Conservation (phyloP, 2,888 invertebrate genomes). For the Macrosiphum euphorbiae region DNA sequence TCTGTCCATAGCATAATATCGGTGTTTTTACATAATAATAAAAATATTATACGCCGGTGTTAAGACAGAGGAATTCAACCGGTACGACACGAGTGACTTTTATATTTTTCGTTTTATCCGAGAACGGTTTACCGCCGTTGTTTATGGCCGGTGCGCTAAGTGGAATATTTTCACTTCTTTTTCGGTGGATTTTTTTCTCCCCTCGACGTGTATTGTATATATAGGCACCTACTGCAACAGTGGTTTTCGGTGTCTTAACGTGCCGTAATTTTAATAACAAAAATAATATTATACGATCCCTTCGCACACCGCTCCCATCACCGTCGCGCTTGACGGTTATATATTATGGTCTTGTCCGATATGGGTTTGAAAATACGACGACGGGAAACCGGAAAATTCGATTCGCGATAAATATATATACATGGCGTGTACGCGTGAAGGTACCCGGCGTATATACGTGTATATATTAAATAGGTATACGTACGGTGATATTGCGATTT, state of each 20-base stretch:
- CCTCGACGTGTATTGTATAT: background rate
- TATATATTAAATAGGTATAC: background rate
- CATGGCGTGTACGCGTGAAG: background rate
- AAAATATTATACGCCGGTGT: background rate
- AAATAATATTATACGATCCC: background rate
- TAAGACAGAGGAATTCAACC: background rate
- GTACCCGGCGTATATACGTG: background rate
- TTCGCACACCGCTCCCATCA: background rate
- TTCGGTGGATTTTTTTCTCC: background rate
- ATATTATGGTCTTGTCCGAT: background rate
- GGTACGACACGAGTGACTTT: constrained; percentile 10
- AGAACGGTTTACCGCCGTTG: constrained; percentile 18
- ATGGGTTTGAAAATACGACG: background rate
- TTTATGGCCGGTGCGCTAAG: constrained; percentile 1
- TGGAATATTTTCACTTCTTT: constrained; percentile 6
- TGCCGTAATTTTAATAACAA: background rate
- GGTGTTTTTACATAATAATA: constrained; percentile 8
- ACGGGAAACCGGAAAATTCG: background rate
- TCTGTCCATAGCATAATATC: background rate
- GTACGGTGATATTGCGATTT: background rate
- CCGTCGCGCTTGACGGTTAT: background rate
- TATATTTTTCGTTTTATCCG: background rate
- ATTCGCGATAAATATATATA: background rate
- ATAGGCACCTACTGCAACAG: background rate
- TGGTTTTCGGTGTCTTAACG: background rate